Conservation (phyloP, 2,113 vertebrate genomes). For the Scomber scombrus region DNA sequence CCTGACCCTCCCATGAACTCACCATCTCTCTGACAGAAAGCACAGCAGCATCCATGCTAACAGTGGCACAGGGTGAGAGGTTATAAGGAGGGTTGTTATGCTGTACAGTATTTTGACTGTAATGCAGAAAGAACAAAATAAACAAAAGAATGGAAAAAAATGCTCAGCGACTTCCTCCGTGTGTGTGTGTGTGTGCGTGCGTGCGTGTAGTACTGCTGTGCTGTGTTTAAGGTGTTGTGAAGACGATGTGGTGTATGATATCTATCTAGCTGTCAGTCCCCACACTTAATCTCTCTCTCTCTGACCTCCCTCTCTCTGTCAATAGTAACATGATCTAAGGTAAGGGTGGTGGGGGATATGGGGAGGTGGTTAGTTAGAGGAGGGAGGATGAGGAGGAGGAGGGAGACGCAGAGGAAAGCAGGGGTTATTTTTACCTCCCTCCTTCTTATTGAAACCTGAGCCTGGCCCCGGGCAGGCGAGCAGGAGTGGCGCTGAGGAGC, state of each 20-base stretch:
- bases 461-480: conserved; percentile 84
- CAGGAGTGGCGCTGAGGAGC: conserved; percentile 74
- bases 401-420: conserved; percentile 67
- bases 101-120: conserved; percentile 7
- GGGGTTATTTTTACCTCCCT: conserved; percentile 83
- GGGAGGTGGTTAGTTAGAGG: conserved; percentile 68
- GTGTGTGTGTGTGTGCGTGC: conserved; percentile 22
- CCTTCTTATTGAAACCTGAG: conserved; percentile 84
- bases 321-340: conserved; percentile 83
- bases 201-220: not conserved
- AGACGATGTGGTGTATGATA: conserved; percentile 64
- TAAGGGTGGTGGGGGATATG: conserved; percentile 63
- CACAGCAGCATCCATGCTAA: conserved; percentile 18
- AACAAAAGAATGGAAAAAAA: not conserved
- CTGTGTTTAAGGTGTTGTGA: conserved; percentile 54
- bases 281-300: conserved; percentile 66
- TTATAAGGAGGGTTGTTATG: not conserved
- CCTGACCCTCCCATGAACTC: conserved; percentile 57
- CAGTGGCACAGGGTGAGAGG: not conserved
- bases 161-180: not conserved
- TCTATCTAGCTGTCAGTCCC: conserved; percentile 64
- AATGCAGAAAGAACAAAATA: conserved; percentile 9
- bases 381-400: conserved; percentile 61
- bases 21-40: conserved; percentile 25
- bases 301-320: conserved; percentile 72